Conservation (phyloP, 1,140 invertebrate species). For the Eurosta solidaginis region DNA sequence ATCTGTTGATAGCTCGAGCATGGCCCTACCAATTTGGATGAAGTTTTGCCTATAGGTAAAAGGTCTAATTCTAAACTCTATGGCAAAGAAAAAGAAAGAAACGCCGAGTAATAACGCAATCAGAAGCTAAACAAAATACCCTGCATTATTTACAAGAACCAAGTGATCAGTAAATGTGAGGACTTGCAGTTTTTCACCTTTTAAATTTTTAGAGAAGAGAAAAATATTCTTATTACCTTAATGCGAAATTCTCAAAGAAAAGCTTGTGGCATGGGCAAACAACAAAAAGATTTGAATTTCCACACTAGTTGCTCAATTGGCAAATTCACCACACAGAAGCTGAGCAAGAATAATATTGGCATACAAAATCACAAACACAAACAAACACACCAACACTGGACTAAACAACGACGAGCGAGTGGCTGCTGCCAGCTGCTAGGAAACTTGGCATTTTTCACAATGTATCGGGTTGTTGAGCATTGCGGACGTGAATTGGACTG, state of each 20-base stretch:
- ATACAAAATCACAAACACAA: not conserved
- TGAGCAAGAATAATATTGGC: not conserved
- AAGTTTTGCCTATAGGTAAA: too few relatives aligned
- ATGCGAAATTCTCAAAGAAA: not conserved
- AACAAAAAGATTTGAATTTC: not conserved
- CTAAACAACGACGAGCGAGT: not conserved
- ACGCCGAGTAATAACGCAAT: too few relatives aligned
- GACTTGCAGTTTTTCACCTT: not conserved
- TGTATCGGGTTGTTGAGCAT: constrained; percentile 34
- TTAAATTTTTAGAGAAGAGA: too few relatives aligned
- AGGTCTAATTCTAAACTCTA: too few relatives aligned
- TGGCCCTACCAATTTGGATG: too few relatives aligned
- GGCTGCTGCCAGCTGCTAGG: not conserved
- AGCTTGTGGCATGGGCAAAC: not conserved
- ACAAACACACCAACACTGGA: not conserved
- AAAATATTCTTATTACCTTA: not conserved
- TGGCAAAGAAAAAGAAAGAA: too few relatives aligned
- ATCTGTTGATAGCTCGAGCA: too few relatives aligned
- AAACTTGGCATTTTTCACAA: constrained; percentile 35
- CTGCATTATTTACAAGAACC: too few relatives aligned
- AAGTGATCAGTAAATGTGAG: too few relatives aligned
- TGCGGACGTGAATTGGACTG: constrained; percentile 31
- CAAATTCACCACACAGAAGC: constrained; percentile 13
- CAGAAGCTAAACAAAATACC: too few relatives aligned
- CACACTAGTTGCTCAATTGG: constrained; percentile 8